Evolutionary conservation across 2,113 vertebrate genomes (phyloP).

Genomic region (Candoia aspera): DNA sequence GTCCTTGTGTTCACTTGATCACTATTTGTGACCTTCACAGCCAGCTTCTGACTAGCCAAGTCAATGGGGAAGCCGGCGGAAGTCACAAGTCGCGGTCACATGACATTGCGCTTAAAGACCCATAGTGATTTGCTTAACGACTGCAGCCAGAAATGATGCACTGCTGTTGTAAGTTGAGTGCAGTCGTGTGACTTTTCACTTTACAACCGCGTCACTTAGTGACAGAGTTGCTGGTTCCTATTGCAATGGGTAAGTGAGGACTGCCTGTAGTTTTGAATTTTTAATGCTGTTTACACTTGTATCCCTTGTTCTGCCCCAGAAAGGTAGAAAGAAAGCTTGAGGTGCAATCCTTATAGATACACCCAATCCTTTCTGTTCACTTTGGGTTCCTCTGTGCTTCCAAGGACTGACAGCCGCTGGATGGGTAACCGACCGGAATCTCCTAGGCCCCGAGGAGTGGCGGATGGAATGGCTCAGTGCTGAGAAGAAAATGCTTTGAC

Average conservation of each 20-base stretch:
- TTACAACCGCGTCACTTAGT: neutral
- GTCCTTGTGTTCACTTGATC: neutral
- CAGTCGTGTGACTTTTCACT: neutral
- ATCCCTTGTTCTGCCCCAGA: neutral
- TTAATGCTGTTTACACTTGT: neutral
- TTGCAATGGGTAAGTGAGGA: neutral
- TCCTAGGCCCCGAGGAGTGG: conserved; percentile 87
- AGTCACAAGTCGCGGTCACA: neutral
- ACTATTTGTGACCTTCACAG: neutral
- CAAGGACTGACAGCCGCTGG: conserved; percentile 75
- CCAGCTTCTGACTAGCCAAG: neutral
- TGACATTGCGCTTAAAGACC: neutral
- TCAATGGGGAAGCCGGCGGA: neutral
- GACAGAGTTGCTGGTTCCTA: neutral
- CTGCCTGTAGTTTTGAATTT: neutral
- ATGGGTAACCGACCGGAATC: conserved; percentile 80
- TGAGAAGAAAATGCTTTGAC: conserved; percentile 65
- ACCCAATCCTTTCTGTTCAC: neutral
- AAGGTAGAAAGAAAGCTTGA: neutral
- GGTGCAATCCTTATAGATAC: neutral
- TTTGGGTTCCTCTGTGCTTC: neutral
- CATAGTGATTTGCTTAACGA: neutral
- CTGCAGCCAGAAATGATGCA: neutral
- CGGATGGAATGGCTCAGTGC: conserved; percentile 78
- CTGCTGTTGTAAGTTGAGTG: neutral